A percentile compares a stretch with the other conserved stretches of the same genome.
phyloP scores from a whole-genome alignment of 2,797 vertebrate species.

The Melanotaenia trifasciata region DNA sequence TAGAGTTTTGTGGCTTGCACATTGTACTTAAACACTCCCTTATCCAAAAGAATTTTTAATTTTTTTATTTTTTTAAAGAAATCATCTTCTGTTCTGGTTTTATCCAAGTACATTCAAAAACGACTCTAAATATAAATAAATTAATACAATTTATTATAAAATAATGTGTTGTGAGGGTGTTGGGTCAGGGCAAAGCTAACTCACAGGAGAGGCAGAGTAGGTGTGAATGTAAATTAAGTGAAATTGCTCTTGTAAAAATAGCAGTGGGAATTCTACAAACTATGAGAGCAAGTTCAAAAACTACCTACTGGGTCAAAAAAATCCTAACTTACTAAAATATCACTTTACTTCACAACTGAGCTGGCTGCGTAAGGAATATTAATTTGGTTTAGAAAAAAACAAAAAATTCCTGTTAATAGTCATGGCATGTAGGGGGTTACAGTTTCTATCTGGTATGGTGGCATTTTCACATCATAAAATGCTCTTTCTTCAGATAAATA shows the following conservation, averaged over 20 bases:
- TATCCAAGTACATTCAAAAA: constrained; percentile 4
- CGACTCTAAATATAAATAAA: no score
- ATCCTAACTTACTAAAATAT: not conserved
- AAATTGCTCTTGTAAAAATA: constrained; percentile 13
- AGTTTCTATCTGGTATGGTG: constrained; percentile 11
- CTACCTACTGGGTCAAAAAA: constrained; percentile 8
- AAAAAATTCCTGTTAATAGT: not conserved
- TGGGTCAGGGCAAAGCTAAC: constrained; percentile 8
- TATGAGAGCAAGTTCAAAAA: constrained; percentile 1
- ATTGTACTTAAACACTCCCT: not conserved
- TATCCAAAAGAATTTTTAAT: constrained; percentile 24
- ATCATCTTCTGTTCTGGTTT: not conserved
- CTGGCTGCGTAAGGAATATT: not conserved
- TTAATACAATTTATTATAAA: no score
- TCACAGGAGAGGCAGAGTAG: constrained; percentile 16
- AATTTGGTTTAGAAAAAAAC: not conserved
- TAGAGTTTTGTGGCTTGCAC: not conserved
- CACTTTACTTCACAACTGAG: not conserved
- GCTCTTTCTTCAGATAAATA: constrained; percentile 10
- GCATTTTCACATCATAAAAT: constrained; percentile 29
- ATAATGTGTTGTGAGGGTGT: not conserved
- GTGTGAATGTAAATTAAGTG: constrained; percentile 16
- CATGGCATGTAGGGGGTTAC: not conserved
- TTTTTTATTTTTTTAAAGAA: constrained; percentile 1
- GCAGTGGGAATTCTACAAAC: not conserved